phyloP scores from a whole-genome alignment of 2,888 invertebrate species.

The Chesias legatella region DNA sequence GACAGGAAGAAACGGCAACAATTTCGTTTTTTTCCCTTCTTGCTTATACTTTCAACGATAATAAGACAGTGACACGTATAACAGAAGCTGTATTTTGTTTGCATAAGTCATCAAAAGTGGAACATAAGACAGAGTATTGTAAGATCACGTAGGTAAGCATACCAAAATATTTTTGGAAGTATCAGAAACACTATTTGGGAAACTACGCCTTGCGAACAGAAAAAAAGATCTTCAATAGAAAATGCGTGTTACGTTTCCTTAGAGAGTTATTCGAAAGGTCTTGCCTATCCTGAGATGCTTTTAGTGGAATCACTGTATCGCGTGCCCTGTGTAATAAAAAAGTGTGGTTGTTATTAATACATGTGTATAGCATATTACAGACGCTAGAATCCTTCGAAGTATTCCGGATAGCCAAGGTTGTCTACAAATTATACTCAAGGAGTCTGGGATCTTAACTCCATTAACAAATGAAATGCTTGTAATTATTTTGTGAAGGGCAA shows the following conservation, averaged over 20 bases:
- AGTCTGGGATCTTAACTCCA: constrained; percentile 13
- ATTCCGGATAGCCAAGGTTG: constrained; percentile 32
- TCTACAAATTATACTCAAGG: constrained; percentile 12
- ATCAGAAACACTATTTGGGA: constrained; percentile 54
- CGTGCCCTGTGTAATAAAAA: constrained; percentile 56
- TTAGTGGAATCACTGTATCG: constrained; percentile 70
- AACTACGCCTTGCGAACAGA: constrained; percentile 56
- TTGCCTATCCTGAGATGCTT: constrained; percentile 52
- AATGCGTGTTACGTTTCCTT: constrained; percentile 43
- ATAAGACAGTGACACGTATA: constrained; percentile 40
- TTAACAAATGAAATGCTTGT: constrained; percentile 14
- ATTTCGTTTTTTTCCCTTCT: constrained; percentile 33
- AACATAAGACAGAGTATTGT: constrained; percentile 32
- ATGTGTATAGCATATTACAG: constrained; percentile 45
- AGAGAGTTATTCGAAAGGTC: constrained; percentile 41
- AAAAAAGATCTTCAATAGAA: constrained; percentile 37
- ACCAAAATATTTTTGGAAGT: constrained; percentile 57
- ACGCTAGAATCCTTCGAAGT: constrained; percentile 43
- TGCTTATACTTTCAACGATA: constrained; percentile 25
- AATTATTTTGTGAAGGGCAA: constrained; percentile 12
- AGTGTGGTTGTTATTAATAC: constrained; percentile 52
- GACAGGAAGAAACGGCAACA: constrained; percentile 34
- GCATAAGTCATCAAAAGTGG: constrained; percentile 54
- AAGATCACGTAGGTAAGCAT: constrained; percentile 15
- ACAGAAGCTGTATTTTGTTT: constrained; percentile 51